Base-by-base conservation (phyloP, 2,797 vertebrate genomes). In the Perdix hodgsoniae region DNA sequence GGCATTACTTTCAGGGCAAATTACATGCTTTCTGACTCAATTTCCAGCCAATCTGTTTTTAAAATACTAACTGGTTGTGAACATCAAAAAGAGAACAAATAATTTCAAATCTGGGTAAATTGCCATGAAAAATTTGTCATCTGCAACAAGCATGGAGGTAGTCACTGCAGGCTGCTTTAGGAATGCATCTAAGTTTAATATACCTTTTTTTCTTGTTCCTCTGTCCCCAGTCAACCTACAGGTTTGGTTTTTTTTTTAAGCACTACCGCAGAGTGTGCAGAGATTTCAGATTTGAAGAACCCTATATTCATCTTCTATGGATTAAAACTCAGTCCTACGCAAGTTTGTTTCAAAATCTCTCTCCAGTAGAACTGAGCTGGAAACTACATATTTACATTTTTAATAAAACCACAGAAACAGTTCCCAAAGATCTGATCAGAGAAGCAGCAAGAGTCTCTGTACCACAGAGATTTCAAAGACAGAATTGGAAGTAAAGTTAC, bases 61-160 rank as follows among this genome's bases (percentile, higher is more conserved):
- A 66, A 94, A 73, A 78, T 15, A 31, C 2, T 33, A 17, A 57
- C 37, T 57, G 23, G 17, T 17, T 5, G 12, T 86, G 86, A 65
- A 71, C 83, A 77, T 79, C 67, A 61, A 67, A 86, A 87, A 49
- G 27, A 93, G 77, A 73, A 92, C 78, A 75, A 94, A 94, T 90
- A 79, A 93, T 60, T 93, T 95, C 65, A 73, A 88, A 92, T 40
- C 47, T 77, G 57, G 23, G n/a, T 65, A 69, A 95, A 94, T 61
- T 26, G 61, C 42, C 45, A 81, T 27, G n/a, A 90, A 90, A 90
- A 77, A 95, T n/a, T 65, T 80, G 66, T 79, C 65, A 90, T 71
- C 57, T 73, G 8, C 29, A 86, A 63, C 44, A 33, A 72, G 17
- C 18, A 4, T 64, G 72, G 72, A 94, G 75, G 86, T 65, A 93